phyloP scores from a whole-genome alignment of 2,888 invertebrate species.

The Drosophila birchii region DNA sequence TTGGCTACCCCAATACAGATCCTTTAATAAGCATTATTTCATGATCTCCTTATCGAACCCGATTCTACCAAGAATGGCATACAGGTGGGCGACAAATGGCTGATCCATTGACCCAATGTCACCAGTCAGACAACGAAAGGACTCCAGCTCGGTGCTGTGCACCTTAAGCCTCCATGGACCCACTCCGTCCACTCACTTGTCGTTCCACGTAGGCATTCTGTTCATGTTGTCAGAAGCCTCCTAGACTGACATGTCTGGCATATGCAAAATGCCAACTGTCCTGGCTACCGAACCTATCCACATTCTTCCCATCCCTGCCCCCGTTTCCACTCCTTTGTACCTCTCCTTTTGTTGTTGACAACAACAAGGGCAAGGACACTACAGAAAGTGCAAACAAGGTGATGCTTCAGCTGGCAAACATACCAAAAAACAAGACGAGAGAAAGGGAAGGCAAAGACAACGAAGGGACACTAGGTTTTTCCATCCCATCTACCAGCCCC shows the following conservation, averaged over 20 bases:
- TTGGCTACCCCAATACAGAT: too few relatives aligned
- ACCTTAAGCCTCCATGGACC: constrained; percentile 6
- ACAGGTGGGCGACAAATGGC: constrained; percentile 5
- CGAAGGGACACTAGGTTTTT: constrained; percentile 37
- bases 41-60: background rate
- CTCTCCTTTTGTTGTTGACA: constrained; percentile 32
- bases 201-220: constrained; percentile 42
- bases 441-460: constrained; percentile 14
- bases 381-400: constrained; percentile 65
- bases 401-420: constrained; percentile 45
- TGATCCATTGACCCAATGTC: constrained; percentile 45
- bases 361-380: constrained; percentile 70
- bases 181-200: constrained; percentile 16
- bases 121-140: constrained; percentile 25
- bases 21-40: background rate
- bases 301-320: background rate
- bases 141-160: constrained; percentile 3
- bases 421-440: constrained; percentile 34
- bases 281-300: constrained; percentile 19
- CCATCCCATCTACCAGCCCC: constrained; percentile 14
- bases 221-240: constrained; percentile 27
- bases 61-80: background rate
- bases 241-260: constrained; percentile 60
- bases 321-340: constrained; percentile 9
- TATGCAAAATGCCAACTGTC: constrained; percentile 67